These are phyloP conservation scores for Rhinichthys osculus DNA, from an alignment of 2,797 vertebrate species.

Conservation along the genomic window DNA sequence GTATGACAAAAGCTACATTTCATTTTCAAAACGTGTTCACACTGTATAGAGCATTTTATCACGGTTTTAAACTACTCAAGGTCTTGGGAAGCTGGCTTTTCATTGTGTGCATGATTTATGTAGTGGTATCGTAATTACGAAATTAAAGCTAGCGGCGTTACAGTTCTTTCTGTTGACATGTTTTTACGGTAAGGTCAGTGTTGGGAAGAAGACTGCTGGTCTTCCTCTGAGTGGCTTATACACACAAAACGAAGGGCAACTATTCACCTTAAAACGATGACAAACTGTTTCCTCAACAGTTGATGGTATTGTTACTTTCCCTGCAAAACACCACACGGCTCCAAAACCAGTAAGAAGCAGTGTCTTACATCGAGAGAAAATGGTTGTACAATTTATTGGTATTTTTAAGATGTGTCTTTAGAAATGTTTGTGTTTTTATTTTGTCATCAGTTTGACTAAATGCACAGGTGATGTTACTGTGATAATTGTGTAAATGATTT, in stretches of 20 bases:
- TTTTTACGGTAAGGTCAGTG: conserved; percentile 59
- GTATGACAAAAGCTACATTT: conserved; percentile 58
- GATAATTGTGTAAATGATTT: conserved; percentile 79
- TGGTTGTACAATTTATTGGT: conserved; percentile 75
- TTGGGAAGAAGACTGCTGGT: conserved; percentile 47
- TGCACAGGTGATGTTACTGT: conserved; percentile 80
- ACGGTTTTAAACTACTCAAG: conserved; percentile 78
- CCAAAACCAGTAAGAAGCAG: conserved; percentile 56
- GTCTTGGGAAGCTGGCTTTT: conserved; percentile 81
- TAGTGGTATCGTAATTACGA: conserved; percentile 80
- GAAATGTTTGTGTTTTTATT: conserved; percentile 69
- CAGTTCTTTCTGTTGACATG: conserved; percentile 58
- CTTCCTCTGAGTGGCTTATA: conserved; percentile 50
- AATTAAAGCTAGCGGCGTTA: conserved; percentile 68
- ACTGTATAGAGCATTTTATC: conserved; percentile 77
- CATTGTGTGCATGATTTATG: conserved; percentile 83
- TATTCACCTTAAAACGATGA: conserved; percentile 13
- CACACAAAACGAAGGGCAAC: conserved; percentile 43
- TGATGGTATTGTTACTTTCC: conserved; percentile 57
- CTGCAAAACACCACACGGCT: conserved; percentile 51
- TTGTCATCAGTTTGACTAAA: conserved; percentile 68
- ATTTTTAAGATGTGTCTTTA: conserved; percentile 72
- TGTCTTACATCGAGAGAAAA: conserved; percentile 57
- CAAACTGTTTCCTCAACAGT: conserved; percentile 52
- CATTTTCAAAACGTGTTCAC: conserved; percentile 63